Evolutionary conservation across 2,797 vertebrate species (phyloP), one percentile per base, ranked within the genome.

Genomic region (Anableps anableps): DNA sequence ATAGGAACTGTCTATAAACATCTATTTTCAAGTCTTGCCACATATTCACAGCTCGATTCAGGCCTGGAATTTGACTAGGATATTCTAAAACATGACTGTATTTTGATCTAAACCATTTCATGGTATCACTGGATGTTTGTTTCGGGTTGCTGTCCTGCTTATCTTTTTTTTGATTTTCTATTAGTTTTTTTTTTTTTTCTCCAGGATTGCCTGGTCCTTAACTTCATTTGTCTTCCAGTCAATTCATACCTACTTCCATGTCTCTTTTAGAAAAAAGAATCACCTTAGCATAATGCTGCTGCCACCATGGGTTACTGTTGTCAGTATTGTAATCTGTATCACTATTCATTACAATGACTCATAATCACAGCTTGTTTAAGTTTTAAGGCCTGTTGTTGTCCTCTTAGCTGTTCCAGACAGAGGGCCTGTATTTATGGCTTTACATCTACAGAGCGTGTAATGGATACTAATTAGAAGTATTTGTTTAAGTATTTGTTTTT

Each of bases 361-460:
- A 84, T 86, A 55, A 74, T 19, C 13, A 45, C 50, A 38, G 78
- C 75, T 86, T 75, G 80, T 85, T 80, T 84, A 76, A 72, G 21
- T 29, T 53, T 26, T 14, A 45, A 72, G 66, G 70, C 70, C 58
- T 53, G 76, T 84, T 78, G 4, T 23, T 13, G 21, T 68, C 82
- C 74, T 80, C 85, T 91, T 85, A 83, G 77, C 92, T 92, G 84
- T 82, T 91, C 58, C 82, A 88, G 76, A 92, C 86, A 88, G 83
- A 88, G 77, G 76, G 48, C 68, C 74, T 87, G 85, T 81, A 84
- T 83, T 66, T 58, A 77, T 73, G 77, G 50, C 77, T 90, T 89
- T 80, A 86, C 68, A 53, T 50, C 53, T 50, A 66, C 53, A 75
- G 76, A 71, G 72, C 79, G 55, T 38, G 68, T 73, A 73, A 73